Evolutionary conservation across 2,888 invertebrate species (phyloP), one percentile per base, ranked within the genome.

Genomic region (Mesorhabditis spiculigera): DNA sequence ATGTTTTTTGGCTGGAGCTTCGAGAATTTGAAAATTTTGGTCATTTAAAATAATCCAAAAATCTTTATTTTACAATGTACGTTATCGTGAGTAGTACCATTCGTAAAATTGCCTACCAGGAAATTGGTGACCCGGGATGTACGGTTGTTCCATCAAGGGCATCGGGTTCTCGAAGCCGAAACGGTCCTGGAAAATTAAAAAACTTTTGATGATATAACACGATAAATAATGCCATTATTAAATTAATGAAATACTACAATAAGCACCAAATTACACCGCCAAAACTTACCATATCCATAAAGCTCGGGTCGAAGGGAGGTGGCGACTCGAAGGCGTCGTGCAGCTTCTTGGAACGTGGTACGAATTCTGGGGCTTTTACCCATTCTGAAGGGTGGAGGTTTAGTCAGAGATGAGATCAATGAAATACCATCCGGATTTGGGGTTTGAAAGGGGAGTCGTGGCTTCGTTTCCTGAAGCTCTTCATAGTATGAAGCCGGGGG

Each of bases 401-500:
- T n/a, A n/a, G n/a, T n/a, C n/a, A n/a, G n/a, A n/a, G n/a, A n/a
- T n/a, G n/a, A n/a, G n/a, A n/a, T n/a, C n/a, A n/a, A n/a, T n/a
- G n/a, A n/a, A n/a, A n/a, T 10, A 76, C 78, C 75, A 67, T 76
- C 74, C 3, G 78, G 76, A 65, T 71, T 71, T 3, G 76, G 76
- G 28, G 76, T 75, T 68, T 75, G 73, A 70, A 78, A 78, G 4
- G 78, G 76, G 43, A 74, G 69, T 64, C 68, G 72, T 62, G 13
- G 68, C 66, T 72, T 77, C 50, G 74, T 63, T 4, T 74, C 73
- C n/a, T 50, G 62, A n/a, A 71, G 6, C 6, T 71, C 63, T 6
- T 65, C 65, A 70, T 77, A 82, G 72, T 82, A 82, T 10, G 75
- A 75, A 16, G 79, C 71, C 45, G 82, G 81, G 42, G 81, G 81